Percentiles rank a stretch among this genome's conserved stretches.
phyloP scores from a whole-genome alignment of 2,888 invertebrate species.

The Andrena marginata region DNA sequence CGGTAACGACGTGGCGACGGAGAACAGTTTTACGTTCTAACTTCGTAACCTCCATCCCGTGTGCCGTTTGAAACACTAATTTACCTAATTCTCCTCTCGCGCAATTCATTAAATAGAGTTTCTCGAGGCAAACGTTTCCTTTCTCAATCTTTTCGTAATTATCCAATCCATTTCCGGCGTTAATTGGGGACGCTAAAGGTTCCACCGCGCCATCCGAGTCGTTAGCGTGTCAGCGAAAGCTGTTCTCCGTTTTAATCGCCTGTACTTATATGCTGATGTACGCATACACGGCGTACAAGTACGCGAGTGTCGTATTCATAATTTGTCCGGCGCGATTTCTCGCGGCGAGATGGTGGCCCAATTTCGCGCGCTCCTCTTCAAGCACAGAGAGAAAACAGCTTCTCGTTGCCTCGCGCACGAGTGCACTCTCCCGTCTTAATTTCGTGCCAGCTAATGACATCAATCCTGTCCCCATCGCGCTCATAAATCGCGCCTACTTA shows the following conservation, averaged over 20 bases:
- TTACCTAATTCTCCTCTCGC: conserved; percentile 15
- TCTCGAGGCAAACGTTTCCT: conserved; percentile 28
- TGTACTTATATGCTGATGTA: conserved; percentile 14
- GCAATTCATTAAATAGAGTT: conserved; percentile 18
- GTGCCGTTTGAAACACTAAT: neutral
- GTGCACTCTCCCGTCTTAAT: conserved; percentile 29
- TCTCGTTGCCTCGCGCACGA: conserved; percentile 32
- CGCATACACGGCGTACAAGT: conserved; percentile 1
- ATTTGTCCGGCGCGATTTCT: conserved; percentile 21
- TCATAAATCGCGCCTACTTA: conserved; percentile 33
- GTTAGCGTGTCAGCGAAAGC: conserved; percentile 32
- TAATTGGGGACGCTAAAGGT: conserved; percentile 47
- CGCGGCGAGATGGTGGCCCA: conserved; percentile 20
- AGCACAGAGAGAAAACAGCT: conserved; percentile 7
- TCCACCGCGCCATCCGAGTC: conserved; percentile 13
- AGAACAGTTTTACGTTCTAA: neutral
- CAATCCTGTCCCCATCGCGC: neutral
- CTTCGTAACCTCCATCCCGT: neutral
- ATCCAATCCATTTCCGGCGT: conserved; percentile 31
- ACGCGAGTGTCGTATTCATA: conserved; percentile 34
- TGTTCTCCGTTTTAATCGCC: conserved; percentile 31
- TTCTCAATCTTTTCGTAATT: conserved; percentile 35
- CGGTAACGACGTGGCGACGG: neutral
- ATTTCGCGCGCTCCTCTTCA: conserved; percentile 17
- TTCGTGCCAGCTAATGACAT: conserved; percentile 38